Evolutionary conservation across 1,140 invertebrate genomes (phyloP).

Genomic region (Palaemon carinicauda): DNA sequence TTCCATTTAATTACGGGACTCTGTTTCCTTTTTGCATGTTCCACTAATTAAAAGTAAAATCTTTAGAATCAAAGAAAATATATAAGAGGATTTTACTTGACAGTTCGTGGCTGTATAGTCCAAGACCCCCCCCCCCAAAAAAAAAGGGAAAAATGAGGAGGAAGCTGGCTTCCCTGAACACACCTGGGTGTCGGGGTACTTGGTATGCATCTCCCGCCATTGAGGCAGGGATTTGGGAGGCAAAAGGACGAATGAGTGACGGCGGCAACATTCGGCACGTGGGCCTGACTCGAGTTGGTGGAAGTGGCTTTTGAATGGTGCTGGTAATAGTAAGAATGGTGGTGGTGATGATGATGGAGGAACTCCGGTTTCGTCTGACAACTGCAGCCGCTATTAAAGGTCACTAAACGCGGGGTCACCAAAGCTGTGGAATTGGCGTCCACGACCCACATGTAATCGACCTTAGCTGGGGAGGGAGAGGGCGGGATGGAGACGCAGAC

Average conservation of each 20-base stretch:
- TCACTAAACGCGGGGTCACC: slow-evolving; percentile 89
- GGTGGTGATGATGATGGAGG: slow-evolving; percentile 67
- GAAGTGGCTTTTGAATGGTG: neutral
- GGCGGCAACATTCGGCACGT: slow-evolving; percentile 18
- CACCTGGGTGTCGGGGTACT: slow-evolving; percentile 74
- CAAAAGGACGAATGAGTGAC: slow-evolving; percentile 75
- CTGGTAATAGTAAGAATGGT: neutral
- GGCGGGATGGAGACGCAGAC: neutral
- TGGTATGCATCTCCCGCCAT: slow-evolving; percentile 92
- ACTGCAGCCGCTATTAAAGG: slow-evolving; percentile 83
- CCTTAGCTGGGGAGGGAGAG: neutral
- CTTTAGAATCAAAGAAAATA: no score
- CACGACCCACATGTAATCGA: slow-evolving; percentile 87
- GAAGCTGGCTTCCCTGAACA: neutral
- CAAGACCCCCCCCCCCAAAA: neutral
- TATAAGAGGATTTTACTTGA: no score
- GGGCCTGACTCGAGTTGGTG: neutral
- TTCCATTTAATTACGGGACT: no score
- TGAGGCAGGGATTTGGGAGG: slow-evolving; percentile 87
- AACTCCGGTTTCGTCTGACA: slow-evolving; percentile 89
- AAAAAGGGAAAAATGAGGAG: neutral
- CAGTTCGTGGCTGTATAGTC: no score
- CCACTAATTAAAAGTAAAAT: no score
- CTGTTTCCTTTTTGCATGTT: no score
- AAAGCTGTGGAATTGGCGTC: slow-evolving; percentile 95